phyloP scores from a whole-genome alignment of 2,113 vertebrate species.

The Ptilorrhoa leucosticta region DNA sequence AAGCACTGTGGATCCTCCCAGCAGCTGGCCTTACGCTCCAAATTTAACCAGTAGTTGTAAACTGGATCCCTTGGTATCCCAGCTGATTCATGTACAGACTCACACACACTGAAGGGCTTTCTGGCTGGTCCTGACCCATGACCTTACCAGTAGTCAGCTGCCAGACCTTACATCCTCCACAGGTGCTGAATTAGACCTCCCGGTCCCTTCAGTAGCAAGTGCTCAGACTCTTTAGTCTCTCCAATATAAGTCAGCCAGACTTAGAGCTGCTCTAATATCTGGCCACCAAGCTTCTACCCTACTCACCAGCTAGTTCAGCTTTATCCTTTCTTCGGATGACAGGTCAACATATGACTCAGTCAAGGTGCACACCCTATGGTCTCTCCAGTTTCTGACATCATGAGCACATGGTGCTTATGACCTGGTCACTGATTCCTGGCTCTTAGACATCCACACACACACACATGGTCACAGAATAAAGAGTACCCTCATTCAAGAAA shows the following conservation, averaged over 20 bases:
- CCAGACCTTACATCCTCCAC: background rate
- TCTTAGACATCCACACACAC: background rate
- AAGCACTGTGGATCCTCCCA: background rate
- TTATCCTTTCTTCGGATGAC: background rate
- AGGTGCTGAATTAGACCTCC: background rate
- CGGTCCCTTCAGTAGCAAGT: background rate
- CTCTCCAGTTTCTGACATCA: background rate
- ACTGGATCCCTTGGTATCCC: background rate
- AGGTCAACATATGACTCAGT: too few species aligned
- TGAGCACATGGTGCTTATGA: background rate
- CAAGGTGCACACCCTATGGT: too few species aligned
- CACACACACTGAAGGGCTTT: background rate
- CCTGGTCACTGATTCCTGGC: background rate
- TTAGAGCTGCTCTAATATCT: background rate
- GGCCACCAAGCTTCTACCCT: background rate
- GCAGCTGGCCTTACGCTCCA: background rate
- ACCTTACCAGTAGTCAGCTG: background rate
- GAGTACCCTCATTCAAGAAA: fast-evolving
- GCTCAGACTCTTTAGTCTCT: background rate
- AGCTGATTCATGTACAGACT: background rate
- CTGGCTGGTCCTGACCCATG: background rate
- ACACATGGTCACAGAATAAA: background rate
- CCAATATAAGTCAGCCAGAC: background rate
- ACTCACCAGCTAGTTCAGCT: background rate
- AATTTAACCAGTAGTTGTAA: background rate